These are phyloP conservation scores for Aphidius ervi DNA, from an alignment of 1,140 invertebrate genomes.

Conservation along the genomic window DNA sequence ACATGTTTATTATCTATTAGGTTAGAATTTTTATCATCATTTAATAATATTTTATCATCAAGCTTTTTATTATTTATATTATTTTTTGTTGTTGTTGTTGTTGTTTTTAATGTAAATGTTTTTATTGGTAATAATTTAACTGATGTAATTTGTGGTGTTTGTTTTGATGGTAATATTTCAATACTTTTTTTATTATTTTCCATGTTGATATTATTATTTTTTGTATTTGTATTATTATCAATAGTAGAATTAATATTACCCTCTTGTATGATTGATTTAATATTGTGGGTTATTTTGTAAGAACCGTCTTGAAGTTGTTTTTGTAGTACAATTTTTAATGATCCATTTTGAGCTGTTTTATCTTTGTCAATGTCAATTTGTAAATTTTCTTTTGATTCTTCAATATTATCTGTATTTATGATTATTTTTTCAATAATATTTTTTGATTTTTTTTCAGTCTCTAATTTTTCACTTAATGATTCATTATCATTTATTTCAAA, in stretches of 20 bases:
- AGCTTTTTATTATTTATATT: constrained; percentile 28
- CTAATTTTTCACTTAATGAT: neutral
- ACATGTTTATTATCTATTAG: constrained; percentile 24
- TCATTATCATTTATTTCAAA: neutral
- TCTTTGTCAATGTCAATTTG: constrained; percentile 35
- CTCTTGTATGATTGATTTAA: constrained; percentile 33
- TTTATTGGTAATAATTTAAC: constrained; percentile 40
- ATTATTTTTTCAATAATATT: constrained; percentile 1
- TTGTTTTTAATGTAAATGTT: constrained; percentile 39
- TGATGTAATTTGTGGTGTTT: constrained; percentile 37
- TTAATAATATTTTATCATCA: constrained; percentile 30
- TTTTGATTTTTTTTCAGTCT: neutral
- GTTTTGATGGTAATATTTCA: constrained; percentile 33
- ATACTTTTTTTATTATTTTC: constrained; percentile 4
- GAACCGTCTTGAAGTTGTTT: constrained; percentile 52
- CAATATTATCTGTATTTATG: constrained; percentile 5
- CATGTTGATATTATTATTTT: constrained; percentile 29
- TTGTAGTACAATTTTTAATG: constrained; percentile 55
- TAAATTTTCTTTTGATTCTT: constrained; percentile 29
- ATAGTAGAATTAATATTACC: neutral
- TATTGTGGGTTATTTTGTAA: constrained; percentile 52
- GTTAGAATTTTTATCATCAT: constrained; percentile 26
- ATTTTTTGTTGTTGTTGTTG: constrained; percentile 38
- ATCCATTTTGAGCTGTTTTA: constrained; percentile 37
- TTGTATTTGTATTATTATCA: constrained; percentile 24